Base-by-base conservation (phyloP, 2,797 vertebrate genomes). In the Furcifer pardalis region DNA sequence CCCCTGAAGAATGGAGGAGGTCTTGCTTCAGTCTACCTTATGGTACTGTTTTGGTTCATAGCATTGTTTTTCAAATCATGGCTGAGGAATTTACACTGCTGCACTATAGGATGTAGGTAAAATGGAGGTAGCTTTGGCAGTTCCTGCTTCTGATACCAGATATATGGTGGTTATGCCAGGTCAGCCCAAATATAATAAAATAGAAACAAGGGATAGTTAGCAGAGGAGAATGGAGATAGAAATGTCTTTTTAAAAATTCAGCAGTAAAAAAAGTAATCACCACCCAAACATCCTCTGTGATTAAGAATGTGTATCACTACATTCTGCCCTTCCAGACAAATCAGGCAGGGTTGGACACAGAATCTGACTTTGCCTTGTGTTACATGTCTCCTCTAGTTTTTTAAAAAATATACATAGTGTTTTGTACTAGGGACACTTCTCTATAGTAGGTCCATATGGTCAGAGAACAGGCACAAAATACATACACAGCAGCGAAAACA, bases 11-110 rank as follows among this genome's bases (percentile, higher is more conserved):
- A 12, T 21, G 27, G 44, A 17, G 30, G 42, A 66, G 27, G 35
- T 71, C 68, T 82, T 81, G 27, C 27, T 79, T 84, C 79, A 46
- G 86, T 89, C 63, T 79, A 35, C 88, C 86, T 92, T 87, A n/a
- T 76, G 77, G 27, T 87, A 30, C 82, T 60, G 59, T 89, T 89
- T 82, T 13, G 90, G 81, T 59, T 83, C 40, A 49, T 79, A 89
- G 79, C 0, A 0, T 83, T 86, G 13, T 87, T 65, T 79, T 77
- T 86, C 56, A 87, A 69, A 66, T 68, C 69, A 91, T 73, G 82
- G 63, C 73, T 88, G 72, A 46, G 25, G 74, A 84, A 81, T 77
- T 82, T 62, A 77, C 17, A 80, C 17, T 80, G 81, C 87, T 42
- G 40, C 7, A 25, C 59, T 83, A 21, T 32, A 27, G n/a, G 13